Base-by-base conservation (phyloP, 1,140 invertebrate species). In the Uloborus diversus region DNA sequence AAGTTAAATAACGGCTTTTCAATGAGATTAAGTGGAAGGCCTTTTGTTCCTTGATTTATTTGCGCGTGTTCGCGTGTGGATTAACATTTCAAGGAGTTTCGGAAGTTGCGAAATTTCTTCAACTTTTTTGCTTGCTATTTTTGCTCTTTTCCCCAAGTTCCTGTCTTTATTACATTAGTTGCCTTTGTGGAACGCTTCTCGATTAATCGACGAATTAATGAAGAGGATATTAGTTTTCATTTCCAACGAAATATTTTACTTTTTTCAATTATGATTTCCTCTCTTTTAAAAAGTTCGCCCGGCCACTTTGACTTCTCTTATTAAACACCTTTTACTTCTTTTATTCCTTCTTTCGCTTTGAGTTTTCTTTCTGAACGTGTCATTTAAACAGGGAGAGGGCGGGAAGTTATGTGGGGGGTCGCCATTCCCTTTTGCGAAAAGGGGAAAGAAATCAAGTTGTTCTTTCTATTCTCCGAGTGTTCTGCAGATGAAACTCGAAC, bases 1-100 rank as follows among this genome's bases (percentile, higher is more conserved):
- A 53, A 53, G 49, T 78, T 78, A 78, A 78, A 78, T 78, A 65
- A 78, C 73, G 62, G 73, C 73, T 78, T 78, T 78, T 78, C 73
- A 78, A 78, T 78, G 61, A 78, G 73, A 78, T 78, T 78, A 65
- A 78, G 61, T 78, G n/a, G n/a, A n/a, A 62, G 73, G 37, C 33
- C 73, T 78, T 78, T 78, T 78, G 73, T 78, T 76, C 42, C n/a
- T 49, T 78, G 70, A 73, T 73, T 73, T 73, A 73, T 62, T 28
- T 51, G 37, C 62, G 57, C 62, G 37, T 73, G 37, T 17, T 23
- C 65, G 42, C 71, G 51, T 62, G 28, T 56, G 73, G 73, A 78
- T 78, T 78, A 78, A 78, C 62, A 78, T 78, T 78, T 78, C 73
- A 78, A 78, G 62, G 33, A 51, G 32, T 78, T 51, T 49, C 28